Percentiles rank a stretch among this genome's conserved stretches.
phyloP scores from a whole-genome alignment of 2,113 vertebrate genomes.

The Chaenocephalus aceratus region DNA sequence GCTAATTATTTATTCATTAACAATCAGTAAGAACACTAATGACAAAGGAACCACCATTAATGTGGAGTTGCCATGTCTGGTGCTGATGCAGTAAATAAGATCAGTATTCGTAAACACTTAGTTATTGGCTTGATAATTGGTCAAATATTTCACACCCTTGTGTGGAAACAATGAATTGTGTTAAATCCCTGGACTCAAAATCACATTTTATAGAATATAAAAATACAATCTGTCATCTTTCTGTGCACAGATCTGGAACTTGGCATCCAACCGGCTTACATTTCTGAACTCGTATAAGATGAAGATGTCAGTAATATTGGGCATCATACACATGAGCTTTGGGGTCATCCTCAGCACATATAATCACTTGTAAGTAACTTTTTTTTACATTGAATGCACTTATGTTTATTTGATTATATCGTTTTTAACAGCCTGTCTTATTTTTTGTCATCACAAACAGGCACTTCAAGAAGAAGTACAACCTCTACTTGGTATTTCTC shows the following conservation, averaged over 20 bases:
- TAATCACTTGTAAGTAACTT: constrained; percentile 92
- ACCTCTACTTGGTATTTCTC: constrained; percentile 91
- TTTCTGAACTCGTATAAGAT: constrained; percentile 99
- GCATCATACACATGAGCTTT: constrained; percentile 94
- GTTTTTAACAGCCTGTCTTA: not conserved
- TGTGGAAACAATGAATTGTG: not conserved
- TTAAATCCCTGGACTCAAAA: no score
- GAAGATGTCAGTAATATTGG: constrained; percentile 99
- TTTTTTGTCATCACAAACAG: constrained; percentile 73
- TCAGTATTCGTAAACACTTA: not conserved
- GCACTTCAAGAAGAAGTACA: constrained; percentile 91
- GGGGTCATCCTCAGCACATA: constrained; percentile 92
- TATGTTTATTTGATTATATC: not conserved
- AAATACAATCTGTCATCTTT: constrained; percentile 12
- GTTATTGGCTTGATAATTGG: not conserved
- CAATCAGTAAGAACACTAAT: not conserved
- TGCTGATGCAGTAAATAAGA: not conserved
- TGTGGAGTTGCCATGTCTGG: not conserved
- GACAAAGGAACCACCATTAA: not conserved
- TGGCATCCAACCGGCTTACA: constrained; percentile 93
- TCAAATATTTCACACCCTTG: not conserved
- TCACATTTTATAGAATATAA: no score
- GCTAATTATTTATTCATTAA: no score
- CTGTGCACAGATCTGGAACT: constrained; percentile 92
- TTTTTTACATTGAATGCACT: not conserved